phyloP scores from a whole-genome alignment of 2,113 vertebrate species.

The Acanthisitta chloris region DNA sequence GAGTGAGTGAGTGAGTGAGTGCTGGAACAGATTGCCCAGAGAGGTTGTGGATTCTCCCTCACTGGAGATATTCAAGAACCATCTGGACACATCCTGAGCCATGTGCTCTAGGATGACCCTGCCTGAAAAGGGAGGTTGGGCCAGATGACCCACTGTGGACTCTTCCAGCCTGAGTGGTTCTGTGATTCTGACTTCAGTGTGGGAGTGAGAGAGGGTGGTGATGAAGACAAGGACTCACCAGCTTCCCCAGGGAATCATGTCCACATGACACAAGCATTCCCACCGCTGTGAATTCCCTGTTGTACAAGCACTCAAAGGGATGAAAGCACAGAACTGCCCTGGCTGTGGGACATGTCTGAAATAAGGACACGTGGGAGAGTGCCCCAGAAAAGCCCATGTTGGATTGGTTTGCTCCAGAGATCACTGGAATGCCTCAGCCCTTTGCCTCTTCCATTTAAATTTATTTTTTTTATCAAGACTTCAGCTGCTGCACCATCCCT shows the following conservation, averaged over 20 bases:
- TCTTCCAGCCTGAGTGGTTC: too few relatives aligned
- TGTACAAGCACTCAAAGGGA: fast-evolving
- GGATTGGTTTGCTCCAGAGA: neutral
- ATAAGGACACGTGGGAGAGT: fast-evolving
- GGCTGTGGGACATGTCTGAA: neutral
- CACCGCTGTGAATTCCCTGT: fast-evolving
- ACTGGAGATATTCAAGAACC: too few relatives aligned
- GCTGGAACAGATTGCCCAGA: too few relatives aligned
- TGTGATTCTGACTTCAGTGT: too few relatives aligned
- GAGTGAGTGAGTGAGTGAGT: too few relatives aligned
- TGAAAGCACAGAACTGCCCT: fast-evolving
- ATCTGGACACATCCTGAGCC: too few relatives aligned
- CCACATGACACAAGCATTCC: fast-evolving
- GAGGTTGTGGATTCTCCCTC: too few relatives aligned
- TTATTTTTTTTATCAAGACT: neutral
- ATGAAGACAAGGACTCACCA: neutral
- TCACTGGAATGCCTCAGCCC: too few relatives aligned
- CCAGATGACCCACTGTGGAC: too few relatives aligned
- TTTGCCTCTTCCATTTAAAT: neutral
- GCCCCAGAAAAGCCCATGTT: fast-evolving
- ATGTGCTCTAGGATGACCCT: too few relatives aligned
- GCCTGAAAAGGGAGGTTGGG: too few relatives aligned
- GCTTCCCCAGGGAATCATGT: fast-evolving
- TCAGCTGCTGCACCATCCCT: too few relatives aligned
- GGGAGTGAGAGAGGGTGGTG: fast-evolving